phyloP scores from a whole-genome alignment of 2,113 vertebrate genomes.

The Ochotona princeps region DNA sequence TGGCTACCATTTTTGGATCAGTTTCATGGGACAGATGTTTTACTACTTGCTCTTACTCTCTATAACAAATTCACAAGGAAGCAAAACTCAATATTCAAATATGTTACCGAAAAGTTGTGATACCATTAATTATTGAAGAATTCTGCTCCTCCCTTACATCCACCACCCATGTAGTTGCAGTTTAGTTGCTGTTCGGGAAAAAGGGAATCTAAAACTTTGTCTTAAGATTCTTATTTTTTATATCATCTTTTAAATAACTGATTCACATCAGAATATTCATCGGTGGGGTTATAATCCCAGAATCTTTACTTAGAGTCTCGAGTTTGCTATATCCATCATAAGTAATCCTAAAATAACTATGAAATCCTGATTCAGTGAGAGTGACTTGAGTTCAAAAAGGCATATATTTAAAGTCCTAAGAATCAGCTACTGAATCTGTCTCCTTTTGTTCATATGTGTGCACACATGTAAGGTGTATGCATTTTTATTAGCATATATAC shows the following conservation, averaged over 20 bases:
- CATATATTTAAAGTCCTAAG: slow-evolving; percentile 21
- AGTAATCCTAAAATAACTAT: not conserved
- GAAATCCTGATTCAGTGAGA: not conserved
- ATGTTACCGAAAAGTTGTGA: not conserved
- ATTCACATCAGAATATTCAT: not conserved
- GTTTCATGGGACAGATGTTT: not conserved
- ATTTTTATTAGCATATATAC: not conserved
- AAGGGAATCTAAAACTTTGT: not conserved
- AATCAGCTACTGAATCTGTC: not conserved
- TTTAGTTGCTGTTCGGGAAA: not conserved
- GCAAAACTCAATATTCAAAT: not conserved
- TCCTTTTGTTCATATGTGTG: not conserved
- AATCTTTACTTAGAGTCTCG: not conserved
- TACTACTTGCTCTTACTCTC: not conserved
- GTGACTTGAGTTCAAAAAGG: not conserved
- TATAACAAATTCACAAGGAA: not conserved
- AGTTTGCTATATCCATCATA: not conserved
- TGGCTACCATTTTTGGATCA: not conserved
- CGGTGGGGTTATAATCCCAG: not conserved
- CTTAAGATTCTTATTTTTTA: not conserved
- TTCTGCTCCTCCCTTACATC: not conserved
- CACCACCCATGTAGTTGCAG: not conserved
- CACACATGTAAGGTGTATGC: not conserved
- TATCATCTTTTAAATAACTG: not conserved
- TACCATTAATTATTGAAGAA: not conserved